Percentiles rank a stretch among this genome's conserved stretches.
phyloP scores from a whole-genome alignment of 2,113 vertebrate genomes.

The Lasiurus cinereus region DNA sequence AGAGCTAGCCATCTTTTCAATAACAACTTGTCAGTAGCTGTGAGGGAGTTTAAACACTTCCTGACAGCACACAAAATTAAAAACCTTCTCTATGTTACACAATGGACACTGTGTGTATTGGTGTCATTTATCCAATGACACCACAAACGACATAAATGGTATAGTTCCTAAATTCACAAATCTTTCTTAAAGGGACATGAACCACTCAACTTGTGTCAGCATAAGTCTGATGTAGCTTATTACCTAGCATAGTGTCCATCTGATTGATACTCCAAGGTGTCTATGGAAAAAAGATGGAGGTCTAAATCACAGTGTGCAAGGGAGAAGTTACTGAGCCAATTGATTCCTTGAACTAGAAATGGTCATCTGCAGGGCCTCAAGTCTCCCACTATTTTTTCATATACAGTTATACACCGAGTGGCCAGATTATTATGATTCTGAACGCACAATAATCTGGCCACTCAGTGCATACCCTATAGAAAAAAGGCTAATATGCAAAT shows the following conservation, averaged over 20 bases:
- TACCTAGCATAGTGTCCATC: neutral
- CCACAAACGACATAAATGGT: neutral
- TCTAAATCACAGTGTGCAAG: neutral
- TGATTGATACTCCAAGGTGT: conserved; percentile 6
- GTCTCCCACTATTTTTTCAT: neutral
- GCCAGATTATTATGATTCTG: too few relatives aligned
- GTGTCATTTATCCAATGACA: conserved; percentile 40
- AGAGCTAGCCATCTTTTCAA: conserved; percentile 27
- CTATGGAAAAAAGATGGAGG: neutral
- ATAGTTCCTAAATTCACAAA: conserved; percentile 6
- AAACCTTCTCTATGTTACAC: neutral
- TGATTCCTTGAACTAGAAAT: neutral
- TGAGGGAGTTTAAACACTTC: conserved; percentile 33
- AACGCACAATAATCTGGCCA: too few relatives aligned
- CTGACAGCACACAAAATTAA: conserved; percentile 63
- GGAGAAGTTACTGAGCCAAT: neutral
- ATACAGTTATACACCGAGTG: neutral
- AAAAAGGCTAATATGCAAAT: too few relatives aligned
- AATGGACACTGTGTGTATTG: neutral
- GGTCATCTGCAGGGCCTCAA: neutral
- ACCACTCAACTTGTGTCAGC: neutral
- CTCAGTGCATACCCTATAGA: too few relatives aligned
- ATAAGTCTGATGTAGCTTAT: conserved; percentile 43
- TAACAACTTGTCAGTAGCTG: conserved; percentile 34
- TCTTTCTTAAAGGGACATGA: conserved; percentile 16